Evolutionary conservation across 2,888 invertebrate species (phyloP), one percentile per base, ranked within the genome.

Genomic region (Diaperis boleti): DNA sequence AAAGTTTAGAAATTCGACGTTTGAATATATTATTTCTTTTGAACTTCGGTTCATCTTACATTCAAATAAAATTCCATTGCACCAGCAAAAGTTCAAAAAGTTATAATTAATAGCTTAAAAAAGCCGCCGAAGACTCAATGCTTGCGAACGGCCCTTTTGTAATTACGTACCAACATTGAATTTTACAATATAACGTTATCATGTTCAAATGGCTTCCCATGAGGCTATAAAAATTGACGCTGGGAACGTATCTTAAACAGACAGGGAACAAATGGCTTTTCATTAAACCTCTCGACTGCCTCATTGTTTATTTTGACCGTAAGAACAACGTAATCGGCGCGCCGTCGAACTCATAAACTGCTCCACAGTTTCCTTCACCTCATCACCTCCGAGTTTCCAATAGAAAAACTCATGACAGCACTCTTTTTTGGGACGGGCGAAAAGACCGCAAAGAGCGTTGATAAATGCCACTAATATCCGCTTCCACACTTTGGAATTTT

Each of bases 181-280:
- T 37, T 59, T 59, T 47, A 59, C 49, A 59, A 59, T n/a, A n/a
- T n/a, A 59, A 31, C 29, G 39, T 59, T 49, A 59, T 59, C 59
- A 59, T 35, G 26, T 47, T 47, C 47, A n/a, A 39, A 47, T 59
- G 39, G 45, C 17, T 45, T 44, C 56, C 45, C 56, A 11, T 7
- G 45, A 35, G 57, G 37, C 35, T 14, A 47, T 60, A 54, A 42
- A 60, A 52, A 60, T 44, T 60, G 60, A 60, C 60, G 60, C 18
- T 60, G 52, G 52, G 44, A 61, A 47, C 54, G 61, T 61, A 61
- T 61, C 61, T 61, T 61, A 54, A 61, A 54, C 49, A 61, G 61
- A 61, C 61, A 55, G 45, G 26, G 54, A 66, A 66, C 64, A 63
- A 66, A 66, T 66, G 66, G 66, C 61, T 66, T 66, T 66, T 66